Evolutionary conservation across 2,888 invertebrate species (phyloP), one percentile per base, ranked within the genome.

Genomic region (Drosophila kokeensis): DNA sequence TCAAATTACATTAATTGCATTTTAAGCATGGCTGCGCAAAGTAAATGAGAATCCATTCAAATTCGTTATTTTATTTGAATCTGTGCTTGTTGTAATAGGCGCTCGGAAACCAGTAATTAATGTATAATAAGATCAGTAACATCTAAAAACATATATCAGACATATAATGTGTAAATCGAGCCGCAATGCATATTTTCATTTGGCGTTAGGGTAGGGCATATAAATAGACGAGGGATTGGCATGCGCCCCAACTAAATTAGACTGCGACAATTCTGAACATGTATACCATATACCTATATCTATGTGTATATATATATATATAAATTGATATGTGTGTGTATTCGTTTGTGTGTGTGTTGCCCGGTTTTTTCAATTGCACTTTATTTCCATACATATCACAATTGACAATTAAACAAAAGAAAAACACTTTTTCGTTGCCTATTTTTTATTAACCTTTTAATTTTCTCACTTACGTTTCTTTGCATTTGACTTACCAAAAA

Each of bases 401-500:
- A 59, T 45, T 64, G 45, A 61, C 21, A 1, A 36, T 53, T 53
- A 27, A 59, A 52, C 57, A 11, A 21, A 21, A 42, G 11, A 49
- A 21, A 42, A 21, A 49, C 18, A 27, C 34, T 40, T 45, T 65
- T 62, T 54, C 36, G 49, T 71, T 76, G 64, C 70, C 48, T 75
- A 57, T 74, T 76, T 55, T 38, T 66, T 24, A 55, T 55, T 55
- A 55, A 69, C 70, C 57, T 55, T 87, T 85, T 82, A 58, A 62
- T 48, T 76, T 78, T 70, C 71, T 61, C 69, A 88, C 76, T 76
- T 76, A 71, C 52, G 48, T 89, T 89, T 87, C 87, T 76, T 85
- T 88, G 76, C 84, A 84, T 90, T 88, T 85, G 69, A 89, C 83
- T 76, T 67, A 79, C 64, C 61, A 65, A 63, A n/a, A 55, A 6